phyloP scores from a whole-genome alignment of 2,797 vertebrate genomes.

The Brachymystax lenok region DNA sequence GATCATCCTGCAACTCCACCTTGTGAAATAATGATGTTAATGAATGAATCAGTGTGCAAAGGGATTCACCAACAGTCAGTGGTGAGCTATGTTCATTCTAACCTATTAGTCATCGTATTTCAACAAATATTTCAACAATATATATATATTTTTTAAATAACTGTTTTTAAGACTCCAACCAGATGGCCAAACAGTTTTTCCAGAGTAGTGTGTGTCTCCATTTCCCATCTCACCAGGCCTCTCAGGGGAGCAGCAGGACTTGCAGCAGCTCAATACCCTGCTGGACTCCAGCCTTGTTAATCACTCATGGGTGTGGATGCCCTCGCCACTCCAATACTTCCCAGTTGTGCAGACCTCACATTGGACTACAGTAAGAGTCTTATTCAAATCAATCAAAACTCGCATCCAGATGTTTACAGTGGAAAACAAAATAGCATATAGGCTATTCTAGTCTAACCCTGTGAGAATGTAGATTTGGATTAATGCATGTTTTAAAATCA shows the following conservation, averaged over 20 bases:
- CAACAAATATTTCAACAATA: background rate
- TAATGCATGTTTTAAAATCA: background rate
- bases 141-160: too few species aligned
- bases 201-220: background rate
- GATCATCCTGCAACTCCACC: too few species aligned
- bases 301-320: background rate
- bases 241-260: slow-evolving; percentile 8
- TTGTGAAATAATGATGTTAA: too few species aligned
- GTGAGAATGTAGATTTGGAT: background rate
- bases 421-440: background rate
- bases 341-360: background rate
- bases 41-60: too few species aligned
- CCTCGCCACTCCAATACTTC: background rate
- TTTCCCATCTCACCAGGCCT: slow-evolving; percentile 5
- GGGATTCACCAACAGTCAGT: too few species aligned
- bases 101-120: background rate
- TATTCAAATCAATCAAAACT: background rate
- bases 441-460: background rate
- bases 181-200: background rate
- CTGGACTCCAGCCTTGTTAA: slow-evolving; percentile 2
- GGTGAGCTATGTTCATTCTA: background rate
- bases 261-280: slow-evolving; percentile 10
- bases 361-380: background rate
- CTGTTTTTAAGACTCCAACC: too few species aligned
- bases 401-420: background rate